A percentile compares a stretch with the other conserved stretches of the same genome.
Evolutionary conservation across 1,140 invertebrate genomes (phyloP).

Genomic region (Drosophila nebulosa): DNA sequence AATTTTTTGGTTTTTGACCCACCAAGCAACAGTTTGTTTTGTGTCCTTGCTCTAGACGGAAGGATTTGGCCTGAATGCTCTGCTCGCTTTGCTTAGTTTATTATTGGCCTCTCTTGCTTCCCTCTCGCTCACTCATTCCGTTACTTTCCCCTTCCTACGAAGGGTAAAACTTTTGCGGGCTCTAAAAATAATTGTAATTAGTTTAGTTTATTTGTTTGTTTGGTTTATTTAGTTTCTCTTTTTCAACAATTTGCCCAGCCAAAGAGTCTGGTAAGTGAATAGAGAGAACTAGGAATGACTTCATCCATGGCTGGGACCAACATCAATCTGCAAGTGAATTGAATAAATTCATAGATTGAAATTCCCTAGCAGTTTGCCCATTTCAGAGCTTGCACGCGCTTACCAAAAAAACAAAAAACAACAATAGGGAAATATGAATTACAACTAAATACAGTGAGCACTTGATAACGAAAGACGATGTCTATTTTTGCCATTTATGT

Average conservation of each 20-base stretch:
- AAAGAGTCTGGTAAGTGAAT: neutral
- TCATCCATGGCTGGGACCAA: neutral
- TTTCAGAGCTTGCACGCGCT: conserved; percentile 36
- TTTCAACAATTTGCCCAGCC: neutral
- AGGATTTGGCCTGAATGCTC: conserved; percentile 37
- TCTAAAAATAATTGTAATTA: neutral
- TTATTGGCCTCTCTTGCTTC: neutral
- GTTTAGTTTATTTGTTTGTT: neutral
- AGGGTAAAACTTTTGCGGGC: neutral
- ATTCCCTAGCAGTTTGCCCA: neutral
- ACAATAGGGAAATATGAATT: conserved; percentile 16
- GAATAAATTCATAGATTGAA: conserved; percentile 32
- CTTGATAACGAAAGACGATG: neutral
- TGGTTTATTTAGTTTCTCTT: too few species aligned
- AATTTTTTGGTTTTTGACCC: conserved; percentile 1
- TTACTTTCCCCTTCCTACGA: conserved; percentile 3
- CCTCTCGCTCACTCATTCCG: neutral
- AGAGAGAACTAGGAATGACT: neutral
- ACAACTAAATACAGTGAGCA: neutral
- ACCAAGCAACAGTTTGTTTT: conserved; percentile 71
- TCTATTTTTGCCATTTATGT: neutral
- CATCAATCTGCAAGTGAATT: conserved; percentile 41
- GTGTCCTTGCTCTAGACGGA: conserved; percentile 53
- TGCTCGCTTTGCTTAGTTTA: conserved; percentile 15
- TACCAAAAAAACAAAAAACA: conserved; percentile 15